Base-by-base conservation (phyloP, 2,888 invertebrate species). In the Argyresthia albistria region DNA sequence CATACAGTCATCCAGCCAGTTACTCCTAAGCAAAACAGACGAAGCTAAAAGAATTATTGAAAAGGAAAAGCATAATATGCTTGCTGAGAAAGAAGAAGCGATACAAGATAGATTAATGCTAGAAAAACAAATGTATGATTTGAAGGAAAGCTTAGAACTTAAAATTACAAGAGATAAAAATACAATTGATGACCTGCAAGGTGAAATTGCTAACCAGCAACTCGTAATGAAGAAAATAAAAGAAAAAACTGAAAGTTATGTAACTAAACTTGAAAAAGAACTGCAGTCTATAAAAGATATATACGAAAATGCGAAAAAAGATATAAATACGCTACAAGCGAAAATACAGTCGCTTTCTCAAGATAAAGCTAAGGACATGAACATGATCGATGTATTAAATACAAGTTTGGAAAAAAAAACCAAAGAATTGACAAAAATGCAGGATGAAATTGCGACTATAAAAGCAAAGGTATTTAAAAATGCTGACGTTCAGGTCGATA, bases 21-120 rank as follows among this genome's bases (percentile, higher is more conserved):
- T 86, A 52, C 69, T 86, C 43, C 63, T 78, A 57, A 71, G 60
- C 47, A 86, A 86, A 70, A 79, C 84, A 0, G 79, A 83, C 53
- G 82, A 84, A 65, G 82, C 83, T 7, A 80, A 76, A 58, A 75
- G 64, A 60, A 61, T 80, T 39, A 71, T 79, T 6, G 83, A 86
- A 67, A 76, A 70, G 57, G 86, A 86, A 63, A 80, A 78, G 63
- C 74, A 73, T 62, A 86, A 82, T 62, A 76, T 81, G 52, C 55
- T 70, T 1, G 64, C 59, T 57, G 86, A 86, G 59, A 84, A 84
- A 63, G 83, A 84, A 63, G 76, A 79, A 51, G 79, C 76, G 11
- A 64, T 80, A 37, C 65, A 58, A 57, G 77, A 79, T 46, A 73
- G 65, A 65, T 53, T 67, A 14, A 60, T 59, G 43, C 64, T 80